These are phyloP conservation scores for Dolichoris vasculosae DNA, from an alignment of 1,140 invertebrate genomes.

Conservation along the genomic window DNA sequence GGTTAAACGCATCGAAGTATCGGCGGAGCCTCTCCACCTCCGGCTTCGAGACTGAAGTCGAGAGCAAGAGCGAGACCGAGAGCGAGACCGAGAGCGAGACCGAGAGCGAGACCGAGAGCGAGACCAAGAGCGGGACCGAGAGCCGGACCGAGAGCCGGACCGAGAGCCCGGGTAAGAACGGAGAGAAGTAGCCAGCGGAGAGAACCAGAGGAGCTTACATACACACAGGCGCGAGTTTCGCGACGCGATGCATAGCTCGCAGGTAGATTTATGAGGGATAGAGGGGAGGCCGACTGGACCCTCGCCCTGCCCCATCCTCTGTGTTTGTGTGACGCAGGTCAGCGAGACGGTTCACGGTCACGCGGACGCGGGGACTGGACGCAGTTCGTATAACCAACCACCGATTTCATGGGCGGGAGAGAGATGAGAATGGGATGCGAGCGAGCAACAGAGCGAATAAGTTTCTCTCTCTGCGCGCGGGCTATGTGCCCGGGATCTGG, in stretches of 20 bases:
- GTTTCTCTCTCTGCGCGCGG: background rate
- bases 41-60: background rate
- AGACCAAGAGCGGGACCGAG: background rate
- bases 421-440: conserved; percentile 14
- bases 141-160: background rate
- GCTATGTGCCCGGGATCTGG: background rate
- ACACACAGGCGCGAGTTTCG: conserved; percentile 56
- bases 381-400: conserved; percentile 54
- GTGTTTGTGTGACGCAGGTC: conserved; percentile 71
- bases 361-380: conserved; percentile 55
- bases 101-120: too few species aligned
- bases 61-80: too few species aligned
- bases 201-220: conserved; percentile 53
- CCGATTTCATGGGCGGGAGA: conserved; percentile 55
- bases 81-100: too few species aligned
- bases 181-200: conserved; percentile 20
- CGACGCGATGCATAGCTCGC: conserved; percentile 60
- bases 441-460: too few species aligned
- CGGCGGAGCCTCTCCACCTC: background rate
- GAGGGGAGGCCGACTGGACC: conserved; percentile 56
- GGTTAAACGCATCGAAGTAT: conserved; percentile 29
- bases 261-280: conserved; percentile 71
- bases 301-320: background rate
- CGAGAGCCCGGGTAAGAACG: background rate
- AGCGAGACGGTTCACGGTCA: conserved; percentile 71